Conservation (phyloP, 2,888 invertebrate genomes). For the Pollenia amentaria region DNA sequence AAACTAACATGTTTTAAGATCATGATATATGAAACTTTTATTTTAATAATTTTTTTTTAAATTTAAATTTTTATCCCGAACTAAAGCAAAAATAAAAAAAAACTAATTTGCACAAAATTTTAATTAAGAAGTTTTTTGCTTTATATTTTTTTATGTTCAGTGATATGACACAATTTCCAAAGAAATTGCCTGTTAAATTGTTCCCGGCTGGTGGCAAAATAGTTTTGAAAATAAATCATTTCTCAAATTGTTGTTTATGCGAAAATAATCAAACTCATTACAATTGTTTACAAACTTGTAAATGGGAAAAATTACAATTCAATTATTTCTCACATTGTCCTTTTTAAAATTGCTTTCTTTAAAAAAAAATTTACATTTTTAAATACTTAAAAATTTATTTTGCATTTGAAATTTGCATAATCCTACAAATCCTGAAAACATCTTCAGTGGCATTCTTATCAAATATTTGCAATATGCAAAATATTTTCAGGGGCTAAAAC, state of each 20-base stretch:
- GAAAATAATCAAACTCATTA: constrained; percentile 55
- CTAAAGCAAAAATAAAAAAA: no score
- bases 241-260: constrained; percentile 43
- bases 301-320: background rate
- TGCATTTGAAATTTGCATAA: constrained; percentile 70
- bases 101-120: no score
- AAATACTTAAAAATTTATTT: constrained; percentile 66
- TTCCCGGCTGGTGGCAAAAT: constrained; percentile 53
- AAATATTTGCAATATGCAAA: background rate
- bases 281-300: constrained; percentile 65
- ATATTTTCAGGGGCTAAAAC: constrained; percentile 10
- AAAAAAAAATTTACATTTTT: constrained; percentile 58
- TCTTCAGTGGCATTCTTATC: background rate
- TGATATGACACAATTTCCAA: no score
- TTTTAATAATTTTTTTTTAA: no score
- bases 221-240: constrained; percentile 19
- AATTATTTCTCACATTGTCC: background rate
- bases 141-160: no score
- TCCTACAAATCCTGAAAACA: constrained; percentile 54
- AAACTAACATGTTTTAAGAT: no score
- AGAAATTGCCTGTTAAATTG: constrained; percentile 26
- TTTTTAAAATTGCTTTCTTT: constrained; percentile 3
- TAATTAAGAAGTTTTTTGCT: no score
- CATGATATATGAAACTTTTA: no score
- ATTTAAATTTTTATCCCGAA: no score